These are phyloP conservation scores for Sternarchorhynchus goeldii DNA, from an alignment of 2,797 vertebrate genomes.

Conservation along the genomic window DNA sequence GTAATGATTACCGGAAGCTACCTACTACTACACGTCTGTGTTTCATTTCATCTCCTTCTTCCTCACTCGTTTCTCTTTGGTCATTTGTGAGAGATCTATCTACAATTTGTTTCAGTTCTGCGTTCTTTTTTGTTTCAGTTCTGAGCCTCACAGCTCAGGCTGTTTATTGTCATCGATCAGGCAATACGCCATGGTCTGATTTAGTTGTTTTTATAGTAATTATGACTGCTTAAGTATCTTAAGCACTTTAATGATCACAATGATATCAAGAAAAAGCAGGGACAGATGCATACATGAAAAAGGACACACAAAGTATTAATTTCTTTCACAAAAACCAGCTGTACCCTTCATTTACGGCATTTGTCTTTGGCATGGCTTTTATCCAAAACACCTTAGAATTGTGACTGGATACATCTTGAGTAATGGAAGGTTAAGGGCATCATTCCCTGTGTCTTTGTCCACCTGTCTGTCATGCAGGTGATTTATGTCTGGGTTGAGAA, in stretches of 20 bases:
- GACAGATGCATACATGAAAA: not conserved
- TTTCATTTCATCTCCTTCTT: slow-evolving; percentile 55
- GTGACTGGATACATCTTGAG: no score
- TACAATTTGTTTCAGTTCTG: slow-evolving; percentile 29
- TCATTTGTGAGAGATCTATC: not conserved
- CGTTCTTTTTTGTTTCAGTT: not conserved
- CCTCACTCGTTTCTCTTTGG: slow-evolving; percentile 7
- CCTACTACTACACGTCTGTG: slow-evolving; percentile 63
- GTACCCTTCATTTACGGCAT: no score
- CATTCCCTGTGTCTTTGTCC: not conserved
- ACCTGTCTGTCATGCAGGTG: slow-evolving; percentile 31
- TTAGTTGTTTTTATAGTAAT: slow-evolving; percentile 23
- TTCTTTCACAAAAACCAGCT: no score
- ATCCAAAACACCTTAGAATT: no score
- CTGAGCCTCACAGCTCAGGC: slow-evolving; percentile 2
- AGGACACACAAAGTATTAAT: no score
- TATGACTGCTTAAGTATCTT: slow-evolving; percentile 3
- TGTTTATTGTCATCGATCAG: slow-evolving; percentile 37
- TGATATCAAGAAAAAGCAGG: not conserved
- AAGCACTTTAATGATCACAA: slow-evolving; percentile 20
- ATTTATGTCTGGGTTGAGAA: no score
- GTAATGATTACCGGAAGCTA: slow-evolving; percentile 62
- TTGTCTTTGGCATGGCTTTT: no score
- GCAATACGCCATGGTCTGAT: slow-evolving; percentile 10
- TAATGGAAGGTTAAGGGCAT: no score